These are phyloP conservation scores for Cepphus grylle DNA, from an alignment of 2,113 vertebrate genomes.

Conservation along the genomic window DNA sequence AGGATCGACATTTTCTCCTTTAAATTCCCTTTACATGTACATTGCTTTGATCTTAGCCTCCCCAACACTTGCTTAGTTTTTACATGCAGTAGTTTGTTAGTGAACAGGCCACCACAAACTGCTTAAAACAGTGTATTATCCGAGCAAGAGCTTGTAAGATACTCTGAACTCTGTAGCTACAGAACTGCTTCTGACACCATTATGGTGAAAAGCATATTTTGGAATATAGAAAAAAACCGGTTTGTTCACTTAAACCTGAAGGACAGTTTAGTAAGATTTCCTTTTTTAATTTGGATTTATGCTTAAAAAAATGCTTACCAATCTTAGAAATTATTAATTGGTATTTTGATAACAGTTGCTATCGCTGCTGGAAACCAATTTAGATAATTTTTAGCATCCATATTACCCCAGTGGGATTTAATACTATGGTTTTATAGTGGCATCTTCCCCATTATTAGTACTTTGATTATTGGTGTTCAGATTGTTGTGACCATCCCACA, in stretches of 20 bases:
- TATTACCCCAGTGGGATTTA: not conserved
- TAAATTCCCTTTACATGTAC: not conserved
- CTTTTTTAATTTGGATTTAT: not conserved
- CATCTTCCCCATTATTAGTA: not conserved
- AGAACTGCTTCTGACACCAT: not conserved
- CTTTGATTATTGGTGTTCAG: not conserved
- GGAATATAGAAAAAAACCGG: not conserved
- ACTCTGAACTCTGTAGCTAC: not conserved
- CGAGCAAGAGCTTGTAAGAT: not conserved
- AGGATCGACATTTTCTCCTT: slow-evolving; percentile 10
- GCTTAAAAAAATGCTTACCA: not conserved
- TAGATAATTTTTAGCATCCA: not conserved
- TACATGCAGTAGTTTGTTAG: slow-evolving; percentile 39
- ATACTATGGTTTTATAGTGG: not conserved
- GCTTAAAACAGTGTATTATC: not conserved
- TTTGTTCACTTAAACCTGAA: not conserved
- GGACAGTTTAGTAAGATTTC: not conserved
- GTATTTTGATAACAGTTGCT: not conserved
- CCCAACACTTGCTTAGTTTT: not conserved
- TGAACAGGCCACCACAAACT: slow-evolving; percentile 50
- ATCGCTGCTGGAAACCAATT: not conserved
- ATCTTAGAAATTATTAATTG: not conserved
- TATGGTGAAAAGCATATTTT: not conserved
- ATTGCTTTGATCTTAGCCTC: not conserved
- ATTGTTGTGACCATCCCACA: slow-evolving; percentile 45